A percentile compares a stretch with the other conserved stretches of the same genome.
phyloP scores from a whole-genome alignment of 1,140 invertebrate genomes.

The Neodiprion virginianus region DNA sequence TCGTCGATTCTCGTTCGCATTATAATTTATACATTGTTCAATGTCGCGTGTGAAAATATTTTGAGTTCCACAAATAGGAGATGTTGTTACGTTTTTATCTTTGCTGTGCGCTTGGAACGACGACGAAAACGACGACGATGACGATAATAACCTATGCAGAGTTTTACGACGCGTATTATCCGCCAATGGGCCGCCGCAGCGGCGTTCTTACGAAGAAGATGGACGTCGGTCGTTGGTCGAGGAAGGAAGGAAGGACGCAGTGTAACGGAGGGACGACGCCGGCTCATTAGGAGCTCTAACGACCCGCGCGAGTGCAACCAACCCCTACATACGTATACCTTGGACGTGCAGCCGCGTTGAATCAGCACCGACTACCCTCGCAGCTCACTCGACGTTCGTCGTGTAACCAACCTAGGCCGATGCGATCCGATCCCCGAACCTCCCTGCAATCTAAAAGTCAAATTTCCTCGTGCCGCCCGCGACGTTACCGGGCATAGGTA shows the following conservation, averaged over 20 bases:
- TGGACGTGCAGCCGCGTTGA: constrained; percentile 11
- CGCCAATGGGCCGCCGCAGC: background rate
- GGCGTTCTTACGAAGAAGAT: background rate
- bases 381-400: constrained; percentile 16
- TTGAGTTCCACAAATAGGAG: too few species aligned
- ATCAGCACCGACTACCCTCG: constrained; percentile 29
- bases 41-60: too few species aligned
- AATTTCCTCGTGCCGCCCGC: constrained; percentile 52
- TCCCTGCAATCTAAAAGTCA: constrained; percentile 55
- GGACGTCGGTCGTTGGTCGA: constrained; percentile 15
- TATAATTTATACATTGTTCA: too few species aligned
- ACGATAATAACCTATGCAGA: too few species aligned
- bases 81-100: too few species aligned
- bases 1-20: too few species aligned
- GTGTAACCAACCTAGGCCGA: background rate
- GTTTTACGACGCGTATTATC: too few species aligned
- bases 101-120: too few species aligned
- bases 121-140: too few species aligned
- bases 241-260: background rate
- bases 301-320: constrained; percentile 46
- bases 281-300: constrained; percentile 56
- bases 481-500: constrained; percentile 8
- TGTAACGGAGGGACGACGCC: constrained; percentile 13
- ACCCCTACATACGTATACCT: constrained; percentile 17
- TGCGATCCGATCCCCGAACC: constrained; percentile 27